Percentiles rank a stretch among this genome's conserved stretches.
phyloP scores from a whole-genome alignment of 2,797 vertebrate genomes.

The Cryptoblepharus egeriae region DNA sequence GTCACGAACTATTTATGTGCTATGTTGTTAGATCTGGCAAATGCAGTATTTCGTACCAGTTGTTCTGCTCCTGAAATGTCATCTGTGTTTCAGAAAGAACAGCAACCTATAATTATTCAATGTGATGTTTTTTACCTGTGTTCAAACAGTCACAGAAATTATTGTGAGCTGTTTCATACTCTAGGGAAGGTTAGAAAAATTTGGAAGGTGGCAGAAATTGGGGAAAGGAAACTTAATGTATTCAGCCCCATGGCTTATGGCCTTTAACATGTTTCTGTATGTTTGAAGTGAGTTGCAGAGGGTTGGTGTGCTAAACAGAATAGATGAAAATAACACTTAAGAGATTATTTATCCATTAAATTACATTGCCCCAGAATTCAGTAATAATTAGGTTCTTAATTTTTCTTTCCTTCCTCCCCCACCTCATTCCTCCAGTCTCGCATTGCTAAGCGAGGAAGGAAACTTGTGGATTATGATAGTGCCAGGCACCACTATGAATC shows the following conservation, averaged over 20 bases:
- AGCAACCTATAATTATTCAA: no score
- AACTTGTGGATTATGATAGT: constrained; percentile 96
- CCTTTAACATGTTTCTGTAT: neutral
- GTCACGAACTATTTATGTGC: neutral
- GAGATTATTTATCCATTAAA: neutral
- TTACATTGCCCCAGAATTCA: constrained; percentile 25
- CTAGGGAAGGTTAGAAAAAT: neutral
- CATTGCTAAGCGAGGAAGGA: constrained; percentile 95
- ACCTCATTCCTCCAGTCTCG: constrained; percentile 78
- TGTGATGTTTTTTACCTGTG: no score
- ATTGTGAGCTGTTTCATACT: neutral
- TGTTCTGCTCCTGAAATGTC: neutral
- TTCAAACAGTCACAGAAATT: neutral
- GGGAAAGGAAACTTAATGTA: neutral
- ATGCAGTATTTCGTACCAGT: neutral
- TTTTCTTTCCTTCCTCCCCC: neutral
- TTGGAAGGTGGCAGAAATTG: neutral
- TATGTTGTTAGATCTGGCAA: neutral
- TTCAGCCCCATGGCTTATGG: neutral
- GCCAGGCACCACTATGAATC: constrained; percentile 94
- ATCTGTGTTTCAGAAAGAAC: neutral
- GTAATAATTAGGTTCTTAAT: neutral
- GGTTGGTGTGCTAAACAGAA: neutral
- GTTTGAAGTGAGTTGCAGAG: neutral
- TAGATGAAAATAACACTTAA: neutral